Evolutionary conservation across 2,888 invertebrate genomes (phyloP).

Genomic region (Lampropteryx suffumata): DNA sequence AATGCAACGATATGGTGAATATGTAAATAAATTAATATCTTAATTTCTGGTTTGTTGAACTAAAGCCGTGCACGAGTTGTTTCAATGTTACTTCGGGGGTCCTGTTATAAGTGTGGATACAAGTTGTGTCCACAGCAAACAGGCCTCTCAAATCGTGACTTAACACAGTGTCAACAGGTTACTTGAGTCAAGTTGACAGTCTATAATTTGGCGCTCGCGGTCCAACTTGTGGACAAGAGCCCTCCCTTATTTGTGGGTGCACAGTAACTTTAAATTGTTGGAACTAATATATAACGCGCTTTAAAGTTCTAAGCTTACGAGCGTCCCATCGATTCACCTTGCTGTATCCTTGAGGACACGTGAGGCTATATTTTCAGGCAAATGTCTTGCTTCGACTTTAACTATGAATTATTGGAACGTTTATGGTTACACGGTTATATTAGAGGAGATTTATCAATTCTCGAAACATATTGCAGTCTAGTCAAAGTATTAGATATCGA

Average conservation of each 20-base stretch:
- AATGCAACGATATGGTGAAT: too few relatives aligned
- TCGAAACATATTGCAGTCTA: constrained; percentile 10
- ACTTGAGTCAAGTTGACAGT: constrained; percentile 75
- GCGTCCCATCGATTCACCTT: constrained; percentile 51
- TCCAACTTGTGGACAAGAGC: constrained; percentile 63
- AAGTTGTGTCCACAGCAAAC: constrained; percentile 60
- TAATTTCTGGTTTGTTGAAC: too few relatives aligned
- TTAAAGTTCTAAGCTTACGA: constrained; percentile 57
- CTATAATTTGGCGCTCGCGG: constrained; percentile 72
- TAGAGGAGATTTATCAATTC: constrained; percentile 19
- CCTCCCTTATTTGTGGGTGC: constrained; percentile 70
- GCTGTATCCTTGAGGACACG: constrained; percentile 45
- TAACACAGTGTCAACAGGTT: constrained; percentile 76
- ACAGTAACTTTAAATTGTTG: constrained; percentile 72
- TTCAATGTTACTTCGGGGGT: constrained; percentile 42
- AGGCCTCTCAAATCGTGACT: constrained; percentile 61
- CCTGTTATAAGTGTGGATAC: constrained; percentile 43
- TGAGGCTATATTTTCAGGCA: constrained; percentile 45
- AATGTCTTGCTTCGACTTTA: constrained; percentile 39
- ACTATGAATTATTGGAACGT: constrained; percentile 36
- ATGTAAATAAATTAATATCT: too few relatives aligned
- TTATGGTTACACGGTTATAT: constrained; percentile 23
- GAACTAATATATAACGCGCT: constrained; percentile 66
- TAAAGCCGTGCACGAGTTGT: constrained; percentile 39
- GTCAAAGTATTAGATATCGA: constrained; percentile 9